Conservation (phyloP, 2,113 vertebrate species). For the Chrysemys picta region DNA sequence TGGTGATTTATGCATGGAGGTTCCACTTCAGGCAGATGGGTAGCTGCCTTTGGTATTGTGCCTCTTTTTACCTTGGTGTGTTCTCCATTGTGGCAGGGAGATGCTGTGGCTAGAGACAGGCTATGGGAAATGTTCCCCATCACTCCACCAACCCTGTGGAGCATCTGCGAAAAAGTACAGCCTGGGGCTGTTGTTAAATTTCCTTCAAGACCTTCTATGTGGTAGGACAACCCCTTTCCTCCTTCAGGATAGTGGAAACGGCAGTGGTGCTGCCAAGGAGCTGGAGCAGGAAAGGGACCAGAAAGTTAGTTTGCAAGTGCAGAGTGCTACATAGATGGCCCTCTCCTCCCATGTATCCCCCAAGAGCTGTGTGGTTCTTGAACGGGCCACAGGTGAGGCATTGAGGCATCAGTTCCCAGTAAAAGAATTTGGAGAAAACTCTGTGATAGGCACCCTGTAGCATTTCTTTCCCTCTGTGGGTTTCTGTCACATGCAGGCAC, state of each 20-base stretch:
- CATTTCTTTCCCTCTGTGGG: neutral
- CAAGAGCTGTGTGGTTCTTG: neutral
- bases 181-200: neutral
- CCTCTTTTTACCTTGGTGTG: neutral
- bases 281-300: neutral
- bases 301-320: neutral
- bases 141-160: neutral
- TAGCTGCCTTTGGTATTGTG: rapidly evolving
- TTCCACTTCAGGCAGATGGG: rapidly evolving
- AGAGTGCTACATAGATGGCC: neutral
- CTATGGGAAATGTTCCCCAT: neutral
- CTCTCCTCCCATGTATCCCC: neutral
- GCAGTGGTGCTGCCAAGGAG: neutral
- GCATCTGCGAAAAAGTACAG: neutral
- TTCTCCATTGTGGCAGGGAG: neutral
- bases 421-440: neutral
- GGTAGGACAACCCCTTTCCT: neutral
- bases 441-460: neutral
- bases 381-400: neutral
- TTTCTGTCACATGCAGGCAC: neutral
- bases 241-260: neutral
- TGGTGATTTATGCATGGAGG: rapidly evolving
- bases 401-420: neutral
- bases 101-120: neutral
- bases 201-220: neutral